phyloP scores from a whole-genome alignment of 1,140 invertebrate species.

The Drosophila pallidifrons region DNA sequence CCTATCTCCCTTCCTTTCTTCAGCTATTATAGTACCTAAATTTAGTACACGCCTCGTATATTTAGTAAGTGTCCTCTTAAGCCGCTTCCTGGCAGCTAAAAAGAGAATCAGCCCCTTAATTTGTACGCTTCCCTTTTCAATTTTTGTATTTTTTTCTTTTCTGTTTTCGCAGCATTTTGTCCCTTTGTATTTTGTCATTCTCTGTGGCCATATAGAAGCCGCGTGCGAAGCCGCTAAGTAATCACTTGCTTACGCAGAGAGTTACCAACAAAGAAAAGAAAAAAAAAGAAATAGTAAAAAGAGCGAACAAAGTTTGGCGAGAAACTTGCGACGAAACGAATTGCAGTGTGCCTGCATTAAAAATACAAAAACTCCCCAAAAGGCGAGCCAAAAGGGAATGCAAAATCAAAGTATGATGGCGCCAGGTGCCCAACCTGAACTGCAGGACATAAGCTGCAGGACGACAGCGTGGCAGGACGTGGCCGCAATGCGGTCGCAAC shows the following conservation, averaged over 20 bases:
- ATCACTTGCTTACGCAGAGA: constrained; percentile 48
- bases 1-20: background rate
- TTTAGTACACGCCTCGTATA: background rate
- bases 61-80: background rate
- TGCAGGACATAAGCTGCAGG: constrained; percentile 37
- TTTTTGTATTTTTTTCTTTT: background rate
- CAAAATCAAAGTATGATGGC: constrained; percentile 76
- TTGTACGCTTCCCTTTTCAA: background rate
- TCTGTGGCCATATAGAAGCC: constrained; percentile 42
- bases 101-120: constrained; percentile 10
- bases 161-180: background rate
- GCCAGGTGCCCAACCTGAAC: constrained; percentile 25
- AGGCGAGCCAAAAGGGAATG: constrained; percentile 63
- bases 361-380: constrained; percentile 49
- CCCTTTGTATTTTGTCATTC: constrained; percentile 55
- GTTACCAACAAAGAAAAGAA: background rate
- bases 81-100: constrained; percentile 4
- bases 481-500: constrained; percentile 72
- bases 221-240: constrained; percentile 59
- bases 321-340: constrained; percentile 19
- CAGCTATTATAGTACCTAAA: background rate
- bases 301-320: constrained; percentile 6
- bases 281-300: constrained; percentile 7
- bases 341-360: constrained; percentile 61
- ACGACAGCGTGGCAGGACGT: background rate